These are phyloP conservation scores for Epirrhoe alternata DNA, from an alignment of 2,888 invertebrate species.

Conservation along the genomic window DNA sequence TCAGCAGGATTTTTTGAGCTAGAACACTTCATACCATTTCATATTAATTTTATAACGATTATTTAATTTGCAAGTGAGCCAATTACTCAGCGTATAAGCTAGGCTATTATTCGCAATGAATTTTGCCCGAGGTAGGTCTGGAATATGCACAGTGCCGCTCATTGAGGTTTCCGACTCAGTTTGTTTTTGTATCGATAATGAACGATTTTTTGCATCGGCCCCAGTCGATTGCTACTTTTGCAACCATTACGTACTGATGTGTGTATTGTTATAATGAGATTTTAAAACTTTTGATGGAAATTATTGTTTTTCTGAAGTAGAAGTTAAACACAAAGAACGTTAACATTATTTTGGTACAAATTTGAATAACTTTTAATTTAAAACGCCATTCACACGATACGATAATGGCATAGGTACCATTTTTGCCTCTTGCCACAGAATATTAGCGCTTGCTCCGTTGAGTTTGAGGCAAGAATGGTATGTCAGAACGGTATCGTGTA, in stretches of 20 bases:
- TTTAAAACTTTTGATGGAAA: conserved; percentile 1
- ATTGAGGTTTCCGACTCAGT: conserved; percentile 45
- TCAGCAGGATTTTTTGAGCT: neutral
- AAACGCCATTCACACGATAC: too few species aligned
- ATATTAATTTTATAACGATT: neutral
- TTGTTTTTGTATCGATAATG: conserved; percentile 53
- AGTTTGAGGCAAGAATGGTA: too few species aligned
- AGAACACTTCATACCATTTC: neutral
- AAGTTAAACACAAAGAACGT: too few species aligned
- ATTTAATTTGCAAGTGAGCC: conserved; percentile 20
- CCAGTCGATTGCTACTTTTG: conserved; percentile 30
- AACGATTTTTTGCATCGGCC: conserved; percentile 35
- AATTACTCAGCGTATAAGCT: conserved; percentile 25
- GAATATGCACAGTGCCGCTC: conserved; percentile 42
- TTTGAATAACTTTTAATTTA: too few species aligned
- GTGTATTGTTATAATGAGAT: neutral
- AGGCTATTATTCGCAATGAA: conserved; percentile 68
- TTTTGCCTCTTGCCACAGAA: too few species aligned
- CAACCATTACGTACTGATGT: neutral
- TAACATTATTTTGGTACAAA: too few species aligned
- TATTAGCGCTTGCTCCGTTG: too few species aligned
- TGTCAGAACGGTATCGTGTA: too few species aligned
- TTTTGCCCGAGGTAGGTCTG: conserved; percentile 64
- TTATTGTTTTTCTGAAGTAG: neutral
- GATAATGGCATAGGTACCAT: too few species aligned